Conservation (phyloP, 2,888 invertebrate genomes). For the Cryptus armator region DNA sequence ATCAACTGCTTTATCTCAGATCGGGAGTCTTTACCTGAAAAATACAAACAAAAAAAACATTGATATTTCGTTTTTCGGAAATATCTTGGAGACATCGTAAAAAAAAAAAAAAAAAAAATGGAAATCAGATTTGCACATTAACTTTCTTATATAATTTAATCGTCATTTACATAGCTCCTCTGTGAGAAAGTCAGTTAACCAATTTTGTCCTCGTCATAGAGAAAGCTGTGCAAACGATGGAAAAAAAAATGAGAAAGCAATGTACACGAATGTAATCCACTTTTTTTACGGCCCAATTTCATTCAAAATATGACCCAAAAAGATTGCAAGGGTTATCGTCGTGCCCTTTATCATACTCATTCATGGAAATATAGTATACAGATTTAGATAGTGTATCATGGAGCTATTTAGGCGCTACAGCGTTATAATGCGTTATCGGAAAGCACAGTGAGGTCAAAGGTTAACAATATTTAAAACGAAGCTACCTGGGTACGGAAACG, state of each 20-base stretch:
- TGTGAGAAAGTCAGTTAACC: too few relatives aligned
- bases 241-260: too few relatives aligned
- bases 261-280: too few relatives aligned
- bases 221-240: too few relatives aligned
- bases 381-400: neutral
- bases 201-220: too few relatives aligned
- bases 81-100: neutral
- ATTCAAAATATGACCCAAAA: too few relatives aligned
- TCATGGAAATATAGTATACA: too few relatives aligned
- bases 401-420: neutral
- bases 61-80: neutral
- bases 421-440: neutral
- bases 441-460: neutral
- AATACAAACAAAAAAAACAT: neutral
- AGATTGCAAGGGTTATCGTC: too few relatives aligned
- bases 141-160: neutral
- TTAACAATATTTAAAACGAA: neutral
- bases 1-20: neutral
- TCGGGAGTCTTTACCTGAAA: slow-evolving; percentile 8
- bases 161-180: too few relatives aligned
- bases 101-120: neutral
- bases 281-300: too few relatives aligned
- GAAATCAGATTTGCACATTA: too few relatives aligned
- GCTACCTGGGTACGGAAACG: neutral
- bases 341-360: too few relatives aligned